Conservation (phyloP, 2,888 invertebrate genomes). For the Machimus atricapillus region DNA sequence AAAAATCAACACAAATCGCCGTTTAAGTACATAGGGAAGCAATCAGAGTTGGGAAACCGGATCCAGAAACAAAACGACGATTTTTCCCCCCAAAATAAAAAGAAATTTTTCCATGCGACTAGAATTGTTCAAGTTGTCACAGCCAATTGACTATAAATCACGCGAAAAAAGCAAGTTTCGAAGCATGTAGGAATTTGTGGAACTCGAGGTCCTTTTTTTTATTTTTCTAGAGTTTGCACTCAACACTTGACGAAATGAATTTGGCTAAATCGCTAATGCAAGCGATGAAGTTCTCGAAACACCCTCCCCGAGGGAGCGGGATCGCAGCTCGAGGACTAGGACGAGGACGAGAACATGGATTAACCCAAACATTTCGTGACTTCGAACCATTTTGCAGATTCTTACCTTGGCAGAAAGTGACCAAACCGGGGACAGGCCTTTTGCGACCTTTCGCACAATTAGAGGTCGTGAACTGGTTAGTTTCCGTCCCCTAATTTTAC, state of each 20-base stretch:
- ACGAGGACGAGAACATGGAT: background rate
- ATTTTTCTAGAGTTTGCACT: background rate
- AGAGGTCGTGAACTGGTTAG: background rate
- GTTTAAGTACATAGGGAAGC: background rate
- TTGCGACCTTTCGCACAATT: background rate
- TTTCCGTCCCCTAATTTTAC: background rate
- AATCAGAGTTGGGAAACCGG: background rate
- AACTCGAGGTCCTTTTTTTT: background rate
- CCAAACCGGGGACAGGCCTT: background rate
- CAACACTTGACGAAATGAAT: background rate
- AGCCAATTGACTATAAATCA: background rate
- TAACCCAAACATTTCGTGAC: slow-evolving; percentile 15
- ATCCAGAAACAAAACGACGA: background rate
- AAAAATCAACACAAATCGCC: slow-evolving; percentile 4
- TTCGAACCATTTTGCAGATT: background rate
- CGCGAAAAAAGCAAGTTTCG: background rate
- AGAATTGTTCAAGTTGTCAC: background rate
- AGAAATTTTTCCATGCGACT: background rate
- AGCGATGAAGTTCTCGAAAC: background rate
- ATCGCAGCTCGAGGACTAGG: background rate
- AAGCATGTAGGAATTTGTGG: background rate
- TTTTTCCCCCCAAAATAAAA: background rate
- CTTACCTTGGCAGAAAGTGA: background rate
- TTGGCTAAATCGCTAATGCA: background rate
- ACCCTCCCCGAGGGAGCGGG: background rate